A percentile compares a stretch with the other conserved stretches of the same genome.
phyloP scores from a whole-genome alignment of 2,113 vertebrate genomes.

The Blennius ocellaris region DNA sequence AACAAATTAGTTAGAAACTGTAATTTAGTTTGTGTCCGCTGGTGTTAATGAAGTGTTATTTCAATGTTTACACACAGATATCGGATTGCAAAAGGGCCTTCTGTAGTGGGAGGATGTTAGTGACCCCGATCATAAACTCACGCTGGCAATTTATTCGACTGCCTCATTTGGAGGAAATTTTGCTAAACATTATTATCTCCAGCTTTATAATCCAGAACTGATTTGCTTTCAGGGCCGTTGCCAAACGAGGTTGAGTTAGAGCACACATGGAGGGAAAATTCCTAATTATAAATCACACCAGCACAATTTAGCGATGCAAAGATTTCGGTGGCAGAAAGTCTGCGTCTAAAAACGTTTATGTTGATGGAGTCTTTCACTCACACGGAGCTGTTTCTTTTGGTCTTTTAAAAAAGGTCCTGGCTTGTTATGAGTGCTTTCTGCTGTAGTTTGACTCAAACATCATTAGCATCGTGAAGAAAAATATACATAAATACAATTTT shows the following conservation, averaged over 20 bases:
- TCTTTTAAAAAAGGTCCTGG: no score
- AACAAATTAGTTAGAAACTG: neutral
- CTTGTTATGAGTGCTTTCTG: neutral
- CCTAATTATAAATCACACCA: slow-evolving; percentile 21
- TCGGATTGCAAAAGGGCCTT: slow-evolving; percentile 9
- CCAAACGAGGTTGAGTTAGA: neutral
- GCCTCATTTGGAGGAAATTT: slow-evolving; percentile 19
- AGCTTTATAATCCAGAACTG: slow-evolving; percentile 23
- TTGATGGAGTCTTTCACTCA: neutral
- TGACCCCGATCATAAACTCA: slow-evolving; percentile 40
- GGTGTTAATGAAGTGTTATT: slow-evolving; percentile 26
- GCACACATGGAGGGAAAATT: slow-evolving; percentile 19
- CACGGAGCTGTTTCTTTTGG: neutral
- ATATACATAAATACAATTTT: no score
- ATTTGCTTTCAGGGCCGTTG: slow-evolving; percentile 24
- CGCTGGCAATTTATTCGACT: slow-evolving; percentile 23
- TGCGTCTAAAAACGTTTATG: slow-evolving; percentile 12
- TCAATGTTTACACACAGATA: slow-evolving; percentile 24
- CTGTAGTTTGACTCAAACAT: neutral
- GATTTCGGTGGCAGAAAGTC: neutral
- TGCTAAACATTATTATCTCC: slow-evolving; percentile 33
- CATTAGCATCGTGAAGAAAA: no score
- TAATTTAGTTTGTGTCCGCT: neutral
- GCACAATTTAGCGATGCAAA: slow-evolving; percentile 14
- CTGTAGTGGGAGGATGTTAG: slow-evolving; percentile 26